phyloP scores from a whole-genome alignment of 2,888 invertebrate species.

The Argyresthia goedartella region DNA sequence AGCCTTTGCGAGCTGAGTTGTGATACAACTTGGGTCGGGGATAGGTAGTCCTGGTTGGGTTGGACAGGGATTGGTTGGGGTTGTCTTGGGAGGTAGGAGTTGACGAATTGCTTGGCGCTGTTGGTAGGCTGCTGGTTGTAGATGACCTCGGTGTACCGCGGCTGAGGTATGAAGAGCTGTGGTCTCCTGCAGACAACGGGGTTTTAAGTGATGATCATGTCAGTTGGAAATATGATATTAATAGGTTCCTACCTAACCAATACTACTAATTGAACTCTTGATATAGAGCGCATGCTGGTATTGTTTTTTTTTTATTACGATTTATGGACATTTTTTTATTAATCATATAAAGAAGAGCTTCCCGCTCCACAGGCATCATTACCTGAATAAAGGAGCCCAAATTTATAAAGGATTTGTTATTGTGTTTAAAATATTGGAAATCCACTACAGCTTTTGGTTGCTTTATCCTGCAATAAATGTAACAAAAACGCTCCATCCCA shows the following conservation, averaged over 20 bases:
- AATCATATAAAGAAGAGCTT: too few relatives aligned
- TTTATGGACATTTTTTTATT: too few relatives aligned
- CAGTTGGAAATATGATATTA: conserved; percentile 1
- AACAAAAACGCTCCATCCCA: too few relatives aligned
- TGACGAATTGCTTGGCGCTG: conserved; percentile 53
- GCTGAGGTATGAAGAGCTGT: conserved; percentile 48
- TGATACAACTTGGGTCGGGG: conserved; percentile 28
- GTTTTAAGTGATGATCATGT: neutral
- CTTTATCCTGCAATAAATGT: too few relatives aligned
- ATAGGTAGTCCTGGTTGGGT: conserved; percentile 31
- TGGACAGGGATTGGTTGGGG: conserved; percentile 25
- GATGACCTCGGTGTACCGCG: conserved; percentile 48
- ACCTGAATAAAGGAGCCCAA: too few relatives aligned
- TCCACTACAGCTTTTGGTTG: too few relatives aligned
- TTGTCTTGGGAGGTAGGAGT: conserved; percentile 40
- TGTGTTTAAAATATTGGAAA: too few relatives aligned
- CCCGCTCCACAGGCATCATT: too few relatives aligned
- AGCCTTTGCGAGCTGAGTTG: conserved; percentile 43
- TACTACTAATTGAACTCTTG: too few relatives aligned
- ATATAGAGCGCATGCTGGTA: too few relatives aligned
- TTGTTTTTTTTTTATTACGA: too few relatives aligned
- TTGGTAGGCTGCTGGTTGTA: conserved; percentile 27
- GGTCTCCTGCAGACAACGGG: conserved; percentile 38
- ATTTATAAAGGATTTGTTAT: too few relatives aligned
- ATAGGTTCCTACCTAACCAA: neutral